These are phyloP conservation scores for Falco berigora DNA, from an alignment of 2,797 vertebrate species.

Conservation along the genomic window DNA sequence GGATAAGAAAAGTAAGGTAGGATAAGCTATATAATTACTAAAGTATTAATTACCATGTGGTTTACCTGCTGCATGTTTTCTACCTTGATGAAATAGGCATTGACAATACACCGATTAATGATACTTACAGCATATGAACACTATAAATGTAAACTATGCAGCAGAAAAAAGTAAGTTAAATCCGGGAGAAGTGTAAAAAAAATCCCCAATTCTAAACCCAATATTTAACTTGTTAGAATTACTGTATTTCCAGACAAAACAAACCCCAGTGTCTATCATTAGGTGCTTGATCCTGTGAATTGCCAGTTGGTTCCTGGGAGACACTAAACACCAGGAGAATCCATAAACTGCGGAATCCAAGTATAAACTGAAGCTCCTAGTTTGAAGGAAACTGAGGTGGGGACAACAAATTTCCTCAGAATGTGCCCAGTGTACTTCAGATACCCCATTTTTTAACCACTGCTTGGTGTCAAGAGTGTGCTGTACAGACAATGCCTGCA, in stretches of 20 bases:
- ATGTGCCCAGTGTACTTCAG: background rate
- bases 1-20: background rate
- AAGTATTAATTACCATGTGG: background rate
- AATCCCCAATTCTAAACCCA: background rate
- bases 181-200: background rate
- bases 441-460: background rate
- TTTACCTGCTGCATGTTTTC: background rate
- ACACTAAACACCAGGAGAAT: background rate
- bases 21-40: background rate
- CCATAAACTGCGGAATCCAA: background rate
- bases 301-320: background rate
- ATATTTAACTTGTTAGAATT: background rate
- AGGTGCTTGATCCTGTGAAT: background rate
- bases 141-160: background rate
- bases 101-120: background rate
- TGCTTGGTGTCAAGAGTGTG: background rate
- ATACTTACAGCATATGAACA: background rate
- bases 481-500: background rate
- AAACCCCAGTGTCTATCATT: background rate
- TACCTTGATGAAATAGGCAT: background rate
- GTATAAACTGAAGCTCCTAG: background rate
- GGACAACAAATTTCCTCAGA: background rate
- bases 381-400: background rate
- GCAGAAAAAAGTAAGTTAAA: background rate
- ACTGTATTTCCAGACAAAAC: background rate